Base-by-base conservation (phyloP, 1,140 invertebrate genomes). In the Holcopasites calliopsidis region DNA sequence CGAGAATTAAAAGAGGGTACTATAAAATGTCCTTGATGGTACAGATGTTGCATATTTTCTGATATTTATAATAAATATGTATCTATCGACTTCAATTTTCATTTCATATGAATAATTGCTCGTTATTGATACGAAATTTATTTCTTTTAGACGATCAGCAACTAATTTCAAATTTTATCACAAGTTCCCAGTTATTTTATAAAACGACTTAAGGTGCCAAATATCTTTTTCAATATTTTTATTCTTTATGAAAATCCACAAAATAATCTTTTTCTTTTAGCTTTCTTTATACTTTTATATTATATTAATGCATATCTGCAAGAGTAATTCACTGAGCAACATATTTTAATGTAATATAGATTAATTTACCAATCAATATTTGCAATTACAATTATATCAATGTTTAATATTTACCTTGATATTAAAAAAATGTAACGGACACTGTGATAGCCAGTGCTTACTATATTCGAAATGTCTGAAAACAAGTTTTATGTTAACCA, bases 401-500 rank as follows among this genome's bases (percentile, higher is more conserved):
- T 40, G 6, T 40, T 13, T 40, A 40, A 13, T 40, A 40, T 40
- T 40, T 40, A 28, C 35, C 42, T 33, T 35, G 33, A 65, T 28
- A 54, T 18, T 31, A 47, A 60, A 31, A 71, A 50, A 33, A 66
- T 31, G 10, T 79, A 38, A 60, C 28, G 66, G 61, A 77, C 75
- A 77, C 58, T 80, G 65, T 70, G 74, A 70, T 76, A 61, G 57
- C 26, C 66, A 76, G 66, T 76, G 74, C 47, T 76, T 60, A 49
- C 16, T 76, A 42, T 33, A 49, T 18, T 70, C 44, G 26, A 58
- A 38, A 50, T 58, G 38, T 38, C 62, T 44, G 47, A 47, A 50
- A 16, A 69, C 55, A 76, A 64, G 8, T 31, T 52, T 73, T 65
- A 2, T 38, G 23, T 33, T 33, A 65, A 31, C 6, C 1, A 52